Conservation (phyloP, 2,888 invertebrate species). For the Oithona nana region DNA sequence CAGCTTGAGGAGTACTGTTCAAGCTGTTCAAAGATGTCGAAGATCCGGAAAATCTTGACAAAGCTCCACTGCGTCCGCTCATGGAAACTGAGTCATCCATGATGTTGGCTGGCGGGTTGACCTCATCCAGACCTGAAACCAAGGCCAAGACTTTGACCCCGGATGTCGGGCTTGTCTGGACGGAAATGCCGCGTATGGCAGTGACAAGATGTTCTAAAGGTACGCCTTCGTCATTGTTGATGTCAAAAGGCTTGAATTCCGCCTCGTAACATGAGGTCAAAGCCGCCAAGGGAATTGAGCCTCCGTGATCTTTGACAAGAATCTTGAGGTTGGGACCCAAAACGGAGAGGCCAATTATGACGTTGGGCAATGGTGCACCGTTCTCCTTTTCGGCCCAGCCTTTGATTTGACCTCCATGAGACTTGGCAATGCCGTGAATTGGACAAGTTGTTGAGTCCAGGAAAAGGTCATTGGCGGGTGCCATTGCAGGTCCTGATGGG, state of each 20-base stretch:
- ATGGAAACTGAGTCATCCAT: neutral
- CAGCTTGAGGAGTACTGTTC: neutral
- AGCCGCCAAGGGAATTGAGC: slow-evolving; percentile 50
- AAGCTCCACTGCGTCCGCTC: neutral
- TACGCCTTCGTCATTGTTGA: slow-evolving; percentile 46
- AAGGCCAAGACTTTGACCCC: neutral
- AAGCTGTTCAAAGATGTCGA: neutral
- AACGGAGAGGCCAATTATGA: slow-evolving; percentile 37
- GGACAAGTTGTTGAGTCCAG: neutral
- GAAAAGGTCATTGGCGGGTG: neutral
- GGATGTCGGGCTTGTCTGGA: neutral
- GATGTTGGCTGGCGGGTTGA: neutral
- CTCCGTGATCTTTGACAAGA: slow-evolving; percentile 40
- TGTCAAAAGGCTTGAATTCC: slow-evolving; percentile 43
- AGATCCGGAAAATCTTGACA: neutral
- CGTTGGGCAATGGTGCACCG: slow-evolving; percentile 39
- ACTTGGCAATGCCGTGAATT: slow-evolving; percentile 34
- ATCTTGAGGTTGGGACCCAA: slow-evolving; percentile 45
- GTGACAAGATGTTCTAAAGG: slow-evolving; percentile 57
- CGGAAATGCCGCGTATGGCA: neutral
- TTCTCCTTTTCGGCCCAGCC: slow-evolving; percentile 56
- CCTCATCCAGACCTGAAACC: neutral
- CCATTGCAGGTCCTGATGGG: neutral
- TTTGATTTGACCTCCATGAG: slow-evolving; percentile 26
- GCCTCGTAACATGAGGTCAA: slow-evolving; percentile 51